Percentiles rank a stretch among this genome's conserved stretches.
Conservation (phyloP, 2,888 invertebrate species). For the Molanna angustata region DNA sequence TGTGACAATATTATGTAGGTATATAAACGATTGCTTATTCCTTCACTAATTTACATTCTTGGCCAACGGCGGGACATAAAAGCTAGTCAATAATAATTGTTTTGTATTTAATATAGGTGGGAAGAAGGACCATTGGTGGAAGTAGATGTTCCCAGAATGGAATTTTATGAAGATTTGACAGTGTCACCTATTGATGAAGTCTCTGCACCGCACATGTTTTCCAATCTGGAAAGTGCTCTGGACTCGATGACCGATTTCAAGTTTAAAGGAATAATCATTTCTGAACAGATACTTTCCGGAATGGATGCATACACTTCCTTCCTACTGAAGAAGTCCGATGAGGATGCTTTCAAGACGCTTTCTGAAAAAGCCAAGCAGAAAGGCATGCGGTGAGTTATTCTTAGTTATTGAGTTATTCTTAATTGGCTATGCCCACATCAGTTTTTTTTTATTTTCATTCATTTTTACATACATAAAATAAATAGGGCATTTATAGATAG, state of each 20-base stretch:
- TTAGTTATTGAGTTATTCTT: too few species aligned
- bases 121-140: constrained; percentile 77
- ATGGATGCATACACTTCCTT: constrained; percentile 53
- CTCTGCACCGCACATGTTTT: too few species aligned
- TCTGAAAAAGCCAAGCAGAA: constrained; percentile 49
- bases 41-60: too few species aligned
- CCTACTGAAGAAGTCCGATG: constrained; percentile 41
- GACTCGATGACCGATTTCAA: constrained; percentile 32
- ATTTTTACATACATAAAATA: too few species aligned
- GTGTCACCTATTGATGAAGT: constrained; percentile 28
- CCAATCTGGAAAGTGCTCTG: constrained; percentile 1
- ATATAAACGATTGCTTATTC: too few species aligned
- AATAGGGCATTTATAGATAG: too few species aligned
- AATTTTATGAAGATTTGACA: background rate
- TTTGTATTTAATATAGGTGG: too few species aligned
- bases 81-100: too few species aligned
- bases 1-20: too few species aligned
- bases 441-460: too few species aligned
- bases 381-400: constrained; percentile 48
- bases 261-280: constrained; percentile 63
- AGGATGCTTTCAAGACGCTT: constrained; percentile 39
- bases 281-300: constrained; percentile 59
- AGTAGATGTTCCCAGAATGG: constrained; percentile 43
- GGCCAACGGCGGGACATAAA: too few species aligned
- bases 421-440: too few species aligned